Evolutionary conservation across 2,113 vertebrate species (phyloP).

Genomic region (Falco punctatus): DNA sequence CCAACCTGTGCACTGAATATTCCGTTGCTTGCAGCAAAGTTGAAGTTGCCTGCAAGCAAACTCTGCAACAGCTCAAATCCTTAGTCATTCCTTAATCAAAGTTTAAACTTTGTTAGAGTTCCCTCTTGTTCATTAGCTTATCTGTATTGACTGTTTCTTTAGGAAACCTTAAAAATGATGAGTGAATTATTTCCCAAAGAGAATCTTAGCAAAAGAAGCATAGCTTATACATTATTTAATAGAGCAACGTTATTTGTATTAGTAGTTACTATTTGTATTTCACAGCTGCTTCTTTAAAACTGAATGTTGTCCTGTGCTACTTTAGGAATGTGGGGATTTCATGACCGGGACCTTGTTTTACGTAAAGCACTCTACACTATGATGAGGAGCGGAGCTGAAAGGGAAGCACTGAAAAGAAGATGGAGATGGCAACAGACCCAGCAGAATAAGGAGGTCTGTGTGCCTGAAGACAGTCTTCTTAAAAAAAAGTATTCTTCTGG

Average conservation of each 20-base stretch:
- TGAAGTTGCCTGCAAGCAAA: not conserved
- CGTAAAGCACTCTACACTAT: constrained; percentile 96
- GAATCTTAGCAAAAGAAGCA: not conserved
- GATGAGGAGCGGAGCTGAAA: constrained; percentile 95
- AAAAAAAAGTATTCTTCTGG: not conserved
- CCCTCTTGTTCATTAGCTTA: not conserved
- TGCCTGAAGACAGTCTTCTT: not conserved
- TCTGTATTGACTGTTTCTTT: not conserved
- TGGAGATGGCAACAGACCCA: constrained; percentile 99
- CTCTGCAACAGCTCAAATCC: not conserved
- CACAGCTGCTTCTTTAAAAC: not conserved
- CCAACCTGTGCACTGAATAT: not conserved
- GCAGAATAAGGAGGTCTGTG: constrained; percentile 96
- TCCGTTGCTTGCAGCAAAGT: not conserved
- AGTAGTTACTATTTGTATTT: not conserved
- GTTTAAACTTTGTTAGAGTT: not conserved
- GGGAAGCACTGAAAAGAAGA: constrained; percentile 92
- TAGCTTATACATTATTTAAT: no score
- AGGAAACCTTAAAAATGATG: not conserved
- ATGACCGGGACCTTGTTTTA: constrained; percentile 95
- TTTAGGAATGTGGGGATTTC: constrained; percentile 98
- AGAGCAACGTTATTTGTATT: not conserved
- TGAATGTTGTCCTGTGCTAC: not conserved
- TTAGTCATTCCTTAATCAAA: not conserved
- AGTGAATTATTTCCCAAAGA: not conserved